Evolutionary conservation across 1,140 invertebrate species (phyloP), one percentile per base, ranked within the genome.

Genomic region (Heliconius melpomene): DNA sequence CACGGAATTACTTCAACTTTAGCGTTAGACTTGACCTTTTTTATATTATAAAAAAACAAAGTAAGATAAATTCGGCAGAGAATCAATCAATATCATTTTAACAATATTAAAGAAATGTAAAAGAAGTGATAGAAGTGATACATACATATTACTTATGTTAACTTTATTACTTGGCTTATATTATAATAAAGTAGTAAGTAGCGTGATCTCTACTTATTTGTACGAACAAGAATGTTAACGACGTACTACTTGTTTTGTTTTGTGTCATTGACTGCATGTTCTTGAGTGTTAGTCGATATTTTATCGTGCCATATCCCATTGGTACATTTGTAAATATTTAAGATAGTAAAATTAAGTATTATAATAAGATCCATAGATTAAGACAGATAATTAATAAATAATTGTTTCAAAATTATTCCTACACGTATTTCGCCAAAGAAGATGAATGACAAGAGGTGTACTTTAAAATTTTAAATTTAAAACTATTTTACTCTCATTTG

Each of bases 391-490:
- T 66, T 13, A 66, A 66, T 66, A 29, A 66, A 52, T 20, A 57
- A 57, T 66, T 66, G 26, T 72, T 80, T 83, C 85, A 82, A 87
- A 86, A 85, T 78, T 86, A 84, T 84, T 86, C 66, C 83, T 87
- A 83, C 75, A 78, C 79, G 74, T 86, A 86, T 84, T 88, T 91
- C 87, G 88, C 91, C 91, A 91, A 92, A 92, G 91, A 92, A 85
- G 78, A 85, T 81, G 77, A 79, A 85, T 81, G 83, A 81, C 76
- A 81, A 60, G 54, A 84, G 57, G 83, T 78, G 78, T 86, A 84
- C 80, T 83, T 86, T 87, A 84, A 72, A 84, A 80, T 79, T 85
- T 83, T 84, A 74, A 79, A 80, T 40, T 74, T 50, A 38, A 75
- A 50, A 18, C 72, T 81, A 23, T 66, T 80, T 46, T 82, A 76